These are phyloP conservation scores for Papilio polytes DNA, from an alignment of 1,140 invertebrate genomes.

Conservation along the genomic window DNA sequence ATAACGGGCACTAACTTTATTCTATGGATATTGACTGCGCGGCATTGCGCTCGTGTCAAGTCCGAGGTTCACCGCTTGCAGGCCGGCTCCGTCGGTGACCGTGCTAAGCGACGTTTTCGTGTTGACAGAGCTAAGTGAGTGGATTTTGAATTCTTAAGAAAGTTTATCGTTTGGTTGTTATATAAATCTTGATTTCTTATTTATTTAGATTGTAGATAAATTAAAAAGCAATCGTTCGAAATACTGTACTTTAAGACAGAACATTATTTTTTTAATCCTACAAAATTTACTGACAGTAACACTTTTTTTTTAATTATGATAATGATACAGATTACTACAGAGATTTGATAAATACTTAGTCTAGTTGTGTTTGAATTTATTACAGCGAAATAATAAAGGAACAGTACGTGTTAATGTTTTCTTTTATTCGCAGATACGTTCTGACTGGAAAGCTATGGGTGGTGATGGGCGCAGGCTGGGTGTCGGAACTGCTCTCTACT, in stretches of 20 bases:
- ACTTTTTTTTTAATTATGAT: too few species aligned
- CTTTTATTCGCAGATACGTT: slow-evolving; percentile 82
- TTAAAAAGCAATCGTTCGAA: too few species aligned
- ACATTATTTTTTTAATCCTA: too few species aligned
- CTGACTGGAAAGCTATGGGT: slow-evolving; percentile 90
- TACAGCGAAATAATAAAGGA: background rate
- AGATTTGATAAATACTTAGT: too few species aligned
- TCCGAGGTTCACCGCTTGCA: slow-evolving; percentile 87
- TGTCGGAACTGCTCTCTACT: slow-evolving; percentile 86
- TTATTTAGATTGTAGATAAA: too few species aligned
- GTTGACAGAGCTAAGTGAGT: slow-evolving; percentile 87
- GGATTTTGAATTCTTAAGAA: slow-evolving; percentile 30
- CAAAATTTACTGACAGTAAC: too few species aligned
- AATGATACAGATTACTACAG: too few species aligned
- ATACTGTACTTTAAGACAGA: too few species aligned
- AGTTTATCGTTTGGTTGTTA: slow-evolving; percentile 6
- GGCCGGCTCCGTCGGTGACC: slow-evolving; percentile 79
- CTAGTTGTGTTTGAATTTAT: background rate
- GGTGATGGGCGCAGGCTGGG: slow-evolving; percentile 90
- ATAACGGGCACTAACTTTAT: slow-evolving; percentile 86
- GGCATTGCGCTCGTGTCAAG: slow-evolving; percentile 88
- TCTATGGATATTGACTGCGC: slow-evolving; percentile 87
- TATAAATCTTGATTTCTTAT: background rate
- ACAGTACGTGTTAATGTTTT: slow-evolving; percentile 5
- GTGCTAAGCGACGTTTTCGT: slow-evolving; percentile 84